Percentiles rank a stretch among this genome's conserved stretches.
Evolutionary conservation across 2,888 invertebrate species (phyloP).

Genomic region (Drosophila kambysellisi): DNA sequence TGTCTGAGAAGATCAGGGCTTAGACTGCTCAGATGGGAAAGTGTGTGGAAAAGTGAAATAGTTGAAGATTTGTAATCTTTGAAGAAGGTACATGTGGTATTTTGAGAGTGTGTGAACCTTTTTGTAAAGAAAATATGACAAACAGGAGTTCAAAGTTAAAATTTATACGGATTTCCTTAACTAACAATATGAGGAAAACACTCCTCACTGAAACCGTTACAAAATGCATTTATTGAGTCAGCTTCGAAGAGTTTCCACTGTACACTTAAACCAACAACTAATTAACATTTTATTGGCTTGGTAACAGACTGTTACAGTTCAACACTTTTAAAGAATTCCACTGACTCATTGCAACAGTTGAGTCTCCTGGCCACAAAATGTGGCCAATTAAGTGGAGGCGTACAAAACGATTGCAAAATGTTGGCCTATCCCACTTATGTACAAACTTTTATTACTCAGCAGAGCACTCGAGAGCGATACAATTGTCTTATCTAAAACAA

Average conservation of each 20-base stretch:
- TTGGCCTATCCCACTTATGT: conserved; percentile 29
- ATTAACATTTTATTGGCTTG: conserved; percentile 6
- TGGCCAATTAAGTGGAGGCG: conserved; percentile 45
- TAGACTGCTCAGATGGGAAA: conserved; percentile 25
- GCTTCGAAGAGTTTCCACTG: not conserved
- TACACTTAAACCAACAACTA: not conserved
- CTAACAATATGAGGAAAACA: not conserved
- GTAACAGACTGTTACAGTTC: not conserved
- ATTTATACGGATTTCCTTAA: not conserved
- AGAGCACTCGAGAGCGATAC: not conserved
- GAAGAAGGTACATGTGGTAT: not conserved
- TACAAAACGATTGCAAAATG: conserved; percentile 26
- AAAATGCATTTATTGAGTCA: not conserved
- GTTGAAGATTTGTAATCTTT: not conserved
- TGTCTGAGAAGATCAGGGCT: conserved; percentile 13
- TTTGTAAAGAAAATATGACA: not conserved
- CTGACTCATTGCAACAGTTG: conserved; percentile 1
- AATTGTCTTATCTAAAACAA: conserved; percentile 46
- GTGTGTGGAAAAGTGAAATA: conserved; percentile 3
- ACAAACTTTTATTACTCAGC: conserved; percentile 36
- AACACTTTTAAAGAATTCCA: not conserved
- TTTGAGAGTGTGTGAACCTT: not conserved
- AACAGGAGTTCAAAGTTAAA: not conserved
- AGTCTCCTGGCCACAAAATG: conserved; percentile 19
- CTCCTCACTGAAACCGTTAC: not conserved